phyloP scores from a whole-genome alignment of 2,797 vertebrate species.

The Leucoraja ocellata region DNA sequence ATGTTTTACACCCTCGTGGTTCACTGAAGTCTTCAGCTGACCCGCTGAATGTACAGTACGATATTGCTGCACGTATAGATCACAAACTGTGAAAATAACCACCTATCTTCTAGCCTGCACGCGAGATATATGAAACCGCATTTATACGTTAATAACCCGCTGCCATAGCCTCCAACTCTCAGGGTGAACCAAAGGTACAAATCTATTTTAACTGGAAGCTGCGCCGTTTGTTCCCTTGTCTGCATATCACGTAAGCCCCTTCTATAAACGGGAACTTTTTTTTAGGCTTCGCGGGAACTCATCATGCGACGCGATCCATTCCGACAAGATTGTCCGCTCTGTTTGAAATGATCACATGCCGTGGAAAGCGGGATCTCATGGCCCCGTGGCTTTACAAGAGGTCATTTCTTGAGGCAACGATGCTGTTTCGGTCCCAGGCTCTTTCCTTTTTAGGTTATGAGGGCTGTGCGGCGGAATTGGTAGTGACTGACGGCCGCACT shows the following conservation, averaged over 20 bases:
- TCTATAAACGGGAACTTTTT: background rate
- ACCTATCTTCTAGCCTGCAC: background rate
- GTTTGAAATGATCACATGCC: constrained; percentile 22
- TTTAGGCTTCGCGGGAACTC: background rate
- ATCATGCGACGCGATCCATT: background rate
- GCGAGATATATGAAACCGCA: background rate
- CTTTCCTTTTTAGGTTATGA: constrained; percentile 73
- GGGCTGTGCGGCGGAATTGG: constrained; percentile 61
- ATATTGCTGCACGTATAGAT: background rate
- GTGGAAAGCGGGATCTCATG: background rate
- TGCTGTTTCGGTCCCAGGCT: constrained; percentile 56
- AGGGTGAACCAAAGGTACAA: background rate
- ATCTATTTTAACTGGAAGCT: background rate
- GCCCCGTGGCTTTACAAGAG: constrained; percentile 45
- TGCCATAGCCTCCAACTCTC: background rate
- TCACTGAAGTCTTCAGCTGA: background rate
- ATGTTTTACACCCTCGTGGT: background rate
- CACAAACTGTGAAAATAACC: background rate
- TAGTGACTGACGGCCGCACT: constrained; percentile 65
- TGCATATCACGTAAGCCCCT: background rate
- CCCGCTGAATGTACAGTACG: background rate
- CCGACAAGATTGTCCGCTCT: background rate
- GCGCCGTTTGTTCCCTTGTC: background rate
- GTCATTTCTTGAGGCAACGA: constrained; percentile 66
- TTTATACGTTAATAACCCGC: background rate